Conservation (phyloP, 2,113 vertebrate genomes). For the Narcine bancroftii region DNA sequence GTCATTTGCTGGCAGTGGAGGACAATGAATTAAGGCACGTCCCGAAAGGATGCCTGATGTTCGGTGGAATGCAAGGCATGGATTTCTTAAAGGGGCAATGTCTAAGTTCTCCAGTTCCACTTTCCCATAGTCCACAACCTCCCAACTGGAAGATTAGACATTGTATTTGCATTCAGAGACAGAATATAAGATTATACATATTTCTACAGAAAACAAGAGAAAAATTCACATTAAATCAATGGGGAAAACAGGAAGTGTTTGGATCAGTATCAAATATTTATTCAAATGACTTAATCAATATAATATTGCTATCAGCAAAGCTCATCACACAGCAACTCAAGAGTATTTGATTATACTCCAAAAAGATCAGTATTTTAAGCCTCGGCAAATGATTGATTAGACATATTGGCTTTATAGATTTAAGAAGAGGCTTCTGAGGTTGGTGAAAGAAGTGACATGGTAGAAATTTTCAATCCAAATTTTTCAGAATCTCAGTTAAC, state of each 20-base stretch:
- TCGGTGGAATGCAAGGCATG: background rate
- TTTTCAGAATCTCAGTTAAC: background rate
- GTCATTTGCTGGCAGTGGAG: background rate
- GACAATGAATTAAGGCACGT: background rate
- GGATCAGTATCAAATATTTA: background rate
- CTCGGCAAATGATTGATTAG: background rate
- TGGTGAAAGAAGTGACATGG: background rate
- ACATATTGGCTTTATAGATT: no score
- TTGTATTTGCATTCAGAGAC: background rate
- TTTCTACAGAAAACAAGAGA: background rate
- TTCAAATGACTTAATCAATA: constrained; percentile 1
- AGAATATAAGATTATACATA: background rate
- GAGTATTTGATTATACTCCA: background rate
- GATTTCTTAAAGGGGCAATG: background rate
- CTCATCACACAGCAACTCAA: background rate
- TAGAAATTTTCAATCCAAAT: background rate
- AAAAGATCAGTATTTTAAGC: background rate
- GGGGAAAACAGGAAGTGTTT: background rate
- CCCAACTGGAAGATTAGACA: background rate
- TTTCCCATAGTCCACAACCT: background rate
- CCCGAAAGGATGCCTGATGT: background rate
- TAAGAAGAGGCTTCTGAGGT: background rate
- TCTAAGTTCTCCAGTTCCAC: background rate
- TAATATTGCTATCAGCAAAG: background rate
- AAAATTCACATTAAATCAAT: background rate